Base-by-base conservation (phyloP, 2,113 vertebrate species). In the Trichechus manatus region DNA sequence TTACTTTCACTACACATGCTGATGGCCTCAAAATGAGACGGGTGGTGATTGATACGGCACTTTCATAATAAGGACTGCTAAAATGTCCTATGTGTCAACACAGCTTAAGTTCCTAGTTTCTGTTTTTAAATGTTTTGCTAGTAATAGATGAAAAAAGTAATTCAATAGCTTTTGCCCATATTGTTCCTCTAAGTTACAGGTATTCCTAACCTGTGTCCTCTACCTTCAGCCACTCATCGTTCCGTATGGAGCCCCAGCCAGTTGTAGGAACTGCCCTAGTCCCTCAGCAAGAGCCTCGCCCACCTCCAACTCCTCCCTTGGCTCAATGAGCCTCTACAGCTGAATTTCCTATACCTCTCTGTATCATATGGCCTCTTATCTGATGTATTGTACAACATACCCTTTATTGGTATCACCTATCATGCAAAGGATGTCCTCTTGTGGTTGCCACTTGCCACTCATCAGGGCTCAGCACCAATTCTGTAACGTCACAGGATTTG, bases 91-190 rank as follows among this genome's bases (percentile, higher is more conserved):
- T 53, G 9, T 27, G 68, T 56, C 89, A 91, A 89, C 22, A 59
- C 68, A 84, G 86, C 91, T 70, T 66, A 75, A 20, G 59, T 39
- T 78, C 61, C 25, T 39, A 33, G 27, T 22, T 86, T 82, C 64
- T 44, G n/a, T 44, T 78, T 82, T 20, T 31, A 39, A 84, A 44
- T 77, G 11, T 53, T 93, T 27, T 53, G 74, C 42, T 50, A 85
- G 53, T 33, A 36, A 77, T 13, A 61, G 64, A 39, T 80, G 72
- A 31, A 50, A 42, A 56, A 74, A 53, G 19, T 15, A 15, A 7
- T 0, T 1, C 31, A 1, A 10, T 3, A 19, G 29, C n/a, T 56
- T 14, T 17, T 1, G 0, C 64, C 17, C 20, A 11, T 27, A 11
- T 10, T 59, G 1, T 17, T 66, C 25, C 3, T 56, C 42, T 33